Evolutionary conservation across 2,113 vertebrate genomes (phyloP), one percentile per base, ranked within the genome.

Genomic region (Stegastes partitus): DNA sequence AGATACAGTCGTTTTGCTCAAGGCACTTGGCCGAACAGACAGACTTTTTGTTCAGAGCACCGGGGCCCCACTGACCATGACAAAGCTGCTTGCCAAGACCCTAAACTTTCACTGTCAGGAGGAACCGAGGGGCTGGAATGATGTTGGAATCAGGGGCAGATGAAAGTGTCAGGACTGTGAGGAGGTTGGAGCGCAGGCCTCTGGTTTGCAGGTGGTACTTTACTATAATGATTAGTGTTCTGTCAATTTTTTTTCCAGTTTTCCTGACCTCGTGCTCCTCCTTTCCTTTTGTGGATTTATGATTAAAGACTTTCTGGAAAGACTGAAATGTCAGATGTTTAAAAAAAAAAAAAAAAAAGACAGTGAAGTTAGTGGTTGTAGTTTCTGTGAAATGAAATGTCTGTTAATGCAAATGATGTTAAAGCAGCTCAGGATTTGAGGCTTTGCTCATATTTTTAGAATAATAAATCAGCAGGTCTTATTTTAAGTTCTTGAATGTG

Each of bases 41-140:
- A 25, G 34, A 53, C 47, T 34, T 89, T 81, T 77, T 88, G 68
- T 85, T 85, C 66, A 22, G 45, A 57, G 58, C 67, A 1, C 26
- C 26, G 74, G 37, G 78, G 86, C 70, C 81, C 68, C 59, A 12
- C 37, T 74, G 74, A 70, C 68, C 53, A 71, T 39, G 31, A 84
- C 45, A 59, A 51, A 34, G 58, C 51, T 2, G 66, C 79, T 74
- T 56, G 61, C 73, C 63, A 68, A 68, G 56, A 42, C 34, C 16
- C 8, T 21, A 39, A 82, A 83, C 70, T 31, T 83, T 85, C 74
- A 54, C 86, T 81, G 64, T 73, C 57, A 55, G 55, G 55, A 68
- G 68, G 28, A n/a, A 12, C 28, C 50, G 31, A 23, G n/a, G 50
- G 65, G 68, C 61, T 53, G 25, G 50, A 44, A 39, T 62, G 55